These are phyloP conservation scores for Aurelia sp. DNA, from an alignment of 30 jellyfish, hydroid and myxozoan genomes.

Conservation along the genomic window DNA sequence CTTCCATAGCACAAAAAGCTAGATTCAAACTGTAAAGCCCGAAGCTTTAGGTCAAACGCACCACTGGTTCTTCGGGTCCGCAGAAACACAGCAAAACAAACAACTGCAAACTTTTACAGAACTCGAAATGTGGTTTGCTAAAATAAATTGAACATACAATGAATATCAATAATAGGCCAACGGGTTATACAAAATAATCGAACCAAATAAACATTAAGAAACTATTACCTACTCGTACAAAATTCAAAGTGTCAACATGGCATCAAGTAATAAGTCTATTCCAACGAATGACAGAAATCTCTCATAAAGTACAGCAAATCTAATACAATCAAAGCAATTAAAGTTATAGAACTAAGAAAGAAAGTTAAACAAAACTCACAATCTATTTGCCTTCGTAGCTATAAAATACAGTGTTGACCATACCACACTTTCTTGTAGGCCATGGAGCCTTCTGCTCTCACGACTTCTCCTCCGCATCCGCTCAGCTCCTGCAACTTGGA, in stretches of 20 bases:
- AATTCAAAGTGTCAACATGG: too few species aligned
- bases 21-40: constrained; percentile 24
- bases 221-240: too few species aligned
- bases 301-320: not conserved
- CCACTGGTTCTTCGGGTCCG: not conserved
- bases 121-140: not conserved
- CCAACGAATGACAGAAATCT: not conserved
- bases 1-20: too few species aligned
- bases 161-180: too few species aligned
- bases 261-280: too few species aligned
- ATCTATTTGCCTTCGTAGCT: constrained; percentile 4
- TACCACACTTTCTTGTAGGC: too few species aligned
- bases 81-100: not conserved
- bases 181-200: too few species aligned
- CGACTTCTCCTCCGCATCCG: not conserved
- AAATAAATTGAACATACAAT: not conserved
- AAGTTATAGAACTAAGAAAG: not conserved
- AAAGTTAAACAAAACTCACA: not conserved
- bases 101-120: constrained; percentile 5
- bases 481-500: not conserved
- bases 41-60: not conserved
- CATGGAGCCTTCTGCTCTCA: too few species aligned
- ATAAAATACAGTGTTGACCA: too few species aligned
- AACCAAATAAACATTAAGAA: too few species aligned
- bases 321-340: too few species aligned